These are phyloP conservation scores for Aleiodes leptofemur DNA, from an alignment of 2,888 invertebrate genomes.

Conservation along the genomic window DNA sequence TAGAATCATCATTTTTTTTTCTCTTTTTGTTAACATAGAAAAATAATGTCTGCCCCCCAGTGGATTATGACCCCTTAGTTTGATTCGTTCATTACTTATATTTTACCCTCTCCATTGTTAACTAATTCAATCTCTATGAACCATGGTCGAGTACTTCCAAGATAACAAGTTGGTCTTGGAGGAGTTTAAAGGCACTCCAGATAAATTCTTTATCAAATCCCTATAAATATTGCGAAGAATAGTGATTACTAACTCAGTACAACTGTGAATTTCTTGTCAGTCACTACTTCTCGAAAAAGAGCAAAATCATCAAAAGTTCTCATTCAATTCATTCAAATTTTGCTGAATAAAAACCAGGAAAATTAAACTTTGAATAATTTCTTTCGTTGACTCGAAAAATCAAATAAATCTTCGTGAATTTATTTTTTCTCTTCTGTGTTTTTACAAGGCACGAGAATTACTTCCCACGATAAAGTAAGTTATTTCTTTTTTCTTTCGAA, in stretches of 20 bases:
- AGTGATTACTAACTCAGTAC: conserved; percentile 67
- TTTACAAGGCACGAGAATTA: conserved; percentile 80
- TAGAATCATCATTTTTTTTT: conserved; percentile 7
- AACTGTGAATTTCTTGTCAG: neutral
- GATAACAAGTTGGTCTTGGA: conserved; percentile 63
- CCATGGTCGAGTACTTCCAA: conserved; percentile 63
- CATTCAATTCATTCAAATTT: neutral
- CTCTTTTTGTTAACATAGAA: neutral
- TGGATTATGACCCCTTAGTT: conserved; percentile 58
- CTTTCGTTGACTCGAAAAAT: conserved; percentile 4
- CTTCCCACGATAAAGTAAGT: conserved; percentile 78
- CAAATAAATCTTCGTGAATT: conserved; percentile 33
- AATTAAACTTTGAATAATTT: neutral
- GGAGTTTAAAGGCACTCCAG: conserved; percentile 63
- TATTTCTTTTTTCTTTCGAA: neutral
- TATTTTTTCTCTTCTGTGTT: conserved; percentile 63
- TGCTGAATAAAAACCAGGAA: neutral
- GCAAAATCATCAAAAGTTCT: neutral
- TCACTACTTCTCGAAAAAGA: neutral
- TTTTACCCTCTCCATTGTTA: conserved; percentile 43
- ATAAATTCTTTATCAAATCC: conserved; percentile 69
- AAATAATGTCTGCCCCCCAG: conserved; percentile 45
- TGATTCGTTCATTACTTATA: conserved; percentile 60
- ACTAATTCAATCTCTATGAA: conserved; percentile 55
- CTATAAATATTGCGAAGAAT: conserved; percentile 71